Evolutionary conservation across 1,140 invertebrate genomes (phyloP).

Genomic region (Prorops nasuta): DNA sequence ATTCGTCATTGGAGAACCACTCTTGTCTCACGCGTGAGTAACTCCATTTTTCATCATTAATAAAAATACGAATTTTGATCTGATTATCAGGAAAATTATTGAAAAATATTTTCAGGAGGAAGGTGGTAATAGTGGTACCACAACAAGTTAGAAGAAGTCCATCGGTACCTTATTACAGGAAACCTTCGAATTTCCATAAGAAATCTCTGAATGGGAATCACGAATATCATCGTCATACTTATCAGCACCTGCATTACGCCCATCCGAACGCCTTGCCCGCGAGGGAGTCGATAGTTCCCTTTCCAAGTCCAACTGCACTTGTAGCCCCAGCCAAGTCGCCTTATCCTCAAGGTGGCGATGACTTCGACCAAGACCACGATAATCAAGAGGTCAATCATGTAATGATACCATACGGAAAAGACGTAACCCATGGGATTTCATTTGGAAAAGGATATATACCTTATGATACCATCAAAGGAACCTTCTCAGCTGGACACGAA

Average conservation of each 20-base stretch:
- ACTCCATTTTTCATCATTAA: too few relatives aligned
- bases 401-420: slow-evolving; percentile 38
- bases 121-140: slow-evolving; percentile 37
- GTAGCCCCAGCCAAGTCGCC: background rate
- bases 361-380: slow-evolving; percentile 39
- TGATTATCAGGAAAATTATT: background rate
- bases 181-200: slow-evolving; percentile 2
- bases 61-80: background rate
- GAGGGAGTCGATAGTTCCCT: background rate
- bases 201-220: background rate
- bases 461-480: slow-evolving; percentile 33
- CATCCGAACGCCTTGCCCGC: background rate
- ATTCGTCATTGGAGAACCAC: background rate
- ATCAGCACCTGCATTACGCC: slow-evolving; percentile 4
- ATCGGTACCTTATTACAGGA: slow-evolving; percentile 18
- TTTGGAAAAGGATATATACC: slow-evolving; percentile 45
- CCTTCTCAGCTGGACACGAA: slow-evolving; percentile 20
- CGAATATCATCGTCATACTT: slow-evolving; percentile 14
- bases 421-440: slow-evolving; percentile 29
- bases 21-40: background rate
- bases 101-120: slow-evolving; percentile 27
- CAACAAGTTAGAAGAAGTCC: slow-evolving; percentile 33
- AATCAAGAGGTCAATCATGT: slow-evolving; percentile 38
- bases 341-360: slow-evolving; percentile 34
- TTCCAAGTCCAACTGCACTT: background rate